A percentile compares a stretch with the other conserved stretches of the same genome.
Evolutionary conservation across 2,113 vertebrate species (phyloP).

Genomic region (Coturnix japonica): DNA sequence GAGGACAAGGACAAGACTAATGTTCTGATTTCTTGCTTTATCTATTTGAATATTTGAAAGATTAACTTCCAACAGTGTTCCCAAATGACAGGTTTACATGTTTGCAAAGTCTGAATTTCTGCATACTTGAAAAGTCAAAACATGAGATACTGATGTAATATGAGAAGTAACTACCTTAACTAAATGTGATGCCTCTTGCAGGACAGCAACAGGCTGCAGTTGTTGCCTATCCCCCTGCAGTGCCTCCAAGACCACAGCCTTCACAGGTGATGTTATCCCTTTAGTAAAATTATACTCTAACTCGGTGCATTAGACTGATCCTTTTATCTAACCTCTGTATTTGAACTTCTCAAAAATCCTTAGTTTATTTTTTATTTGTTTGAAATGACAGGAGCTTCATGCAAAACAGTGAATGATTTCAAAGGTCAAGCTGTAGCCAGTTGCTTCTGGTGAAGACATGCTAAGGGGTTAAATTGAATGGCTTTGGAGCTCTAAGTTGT

Average conservation of each 20-base stretch:
- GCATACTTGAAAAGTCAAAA: not conserved
- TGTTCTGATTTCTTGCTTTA: not conserved
- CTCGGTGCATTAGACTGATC: not conserved
- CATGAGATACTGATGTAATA: not conserved
- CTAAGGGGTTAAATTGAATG: not conserved
- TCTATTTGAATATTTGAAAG: not conserved
- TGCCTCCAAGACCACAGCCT: slow-evolving; percentile 94
- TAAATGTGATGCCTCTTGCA: not conserved
- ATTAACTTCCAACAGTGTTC: not conserved
- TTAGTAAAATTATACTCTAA: not conserved
- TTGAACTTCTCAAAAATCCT: not conserved
- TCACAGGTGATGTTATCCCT: slow-evolving; percentile 84
- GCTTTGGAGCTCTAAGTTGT: not conserved
- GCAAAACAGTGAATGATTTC: not conserved
- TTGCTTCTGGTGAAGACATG: not conserved
- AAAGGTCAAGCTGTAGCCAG: not conserved
- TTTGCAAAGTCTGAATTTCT: not conserved
- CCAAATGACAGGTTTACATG: not conserved
- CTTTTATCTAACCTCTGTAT: not conserved
- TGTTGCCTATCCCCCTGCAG: slow-evolving; percentile 93
- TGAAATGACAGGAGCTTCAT: not conserved
- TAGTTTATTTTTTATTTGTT: not conserved
- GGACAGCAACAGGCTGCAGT: slow-evolving; percentile 87
- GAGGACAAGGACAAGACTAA: not conserved
- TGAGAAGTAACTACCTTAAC: not conserved